phyloP scores from a whole-genome alignment of 2,797 vertebrate species.

The Chelmon rostratus region DNA sequence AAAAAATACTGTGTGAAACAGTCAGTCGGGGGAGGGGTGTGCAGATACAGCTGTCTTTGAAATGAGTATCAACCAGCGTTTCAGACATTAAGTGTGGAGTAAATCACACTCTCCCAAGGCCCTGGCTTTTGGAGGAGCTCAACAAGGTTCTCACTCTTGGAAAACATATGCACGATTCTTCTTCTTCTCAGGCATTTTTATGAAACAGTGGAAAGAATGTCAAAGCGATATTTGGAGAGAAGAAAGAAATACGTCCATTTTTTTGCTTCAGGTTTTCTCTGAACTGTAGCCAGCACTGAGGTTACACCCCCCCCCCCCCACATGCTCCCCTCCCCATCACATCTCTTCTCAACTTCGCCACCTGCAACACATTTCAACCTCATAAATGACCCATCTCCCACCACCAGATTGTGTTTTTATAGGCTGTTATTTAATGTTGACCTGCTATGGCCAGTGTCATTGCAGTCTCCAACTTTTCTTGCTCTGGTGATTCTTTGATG shows the following conservation, averaged over 20 bases:
- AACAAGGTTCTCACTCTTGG: slow-evolving; percentile 80
- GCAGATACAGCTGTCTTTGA: slow-evolving; percentile 75
- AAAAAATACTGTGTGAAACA: slow-evolving; percentile 56
- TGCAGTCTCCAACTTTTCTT: slow-evolving; percentile 49
- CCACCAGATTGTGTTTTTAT: slow-evolving; percentile 79
- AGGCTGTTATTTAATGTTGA: slow-evolving; percentile 73
- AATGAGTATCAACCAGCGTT: slow-evolving; percentile 70
- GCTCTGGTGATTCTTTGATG: slow-evolving; percentile 62
- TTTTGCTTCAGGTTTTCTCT: slow-evolving; percentile 78
- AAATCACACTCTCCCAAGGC: slow-evolving; percentile 80
- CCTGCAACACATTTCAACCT: slow-evolving; percentile 91
- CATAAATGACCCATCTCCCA: slow-evolving; percentile 87
- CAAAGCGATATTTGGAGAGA: slow-evolving; percentile 82
- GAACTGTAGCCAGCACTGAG: slow-evolving; percentile 83
- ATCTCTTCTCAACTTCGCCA: slow-evolving; percentile 82
- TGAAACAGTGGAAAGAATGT: slow-evolving; percentile 87
- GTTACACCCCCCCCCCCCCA: slow-evolving; percentile 63
- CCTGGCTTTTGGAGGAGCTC: slow-evolving; percentile 73
- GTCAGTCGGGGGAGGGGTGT: slow-evolving; percentile 36
- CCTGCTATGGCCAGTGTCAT: slow-evolving; percentile 62
- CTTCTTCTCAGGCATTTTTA: slow-evolving; percentile 84
- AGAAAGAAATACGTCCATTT: slow-evolving; percentile 85
- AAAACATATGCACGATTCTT: slow-evolving; percentile 79
- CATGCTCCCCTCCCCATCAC: slow-evolving; percentile 22
- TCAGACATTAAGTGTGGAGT: slow-evolving; percentile 81